These are phyloP conservation scores for Scartelaos histophorus DNA, from an alignment of 2,113 vertebrate genomes.

Conservation along the genomic window DNA sequence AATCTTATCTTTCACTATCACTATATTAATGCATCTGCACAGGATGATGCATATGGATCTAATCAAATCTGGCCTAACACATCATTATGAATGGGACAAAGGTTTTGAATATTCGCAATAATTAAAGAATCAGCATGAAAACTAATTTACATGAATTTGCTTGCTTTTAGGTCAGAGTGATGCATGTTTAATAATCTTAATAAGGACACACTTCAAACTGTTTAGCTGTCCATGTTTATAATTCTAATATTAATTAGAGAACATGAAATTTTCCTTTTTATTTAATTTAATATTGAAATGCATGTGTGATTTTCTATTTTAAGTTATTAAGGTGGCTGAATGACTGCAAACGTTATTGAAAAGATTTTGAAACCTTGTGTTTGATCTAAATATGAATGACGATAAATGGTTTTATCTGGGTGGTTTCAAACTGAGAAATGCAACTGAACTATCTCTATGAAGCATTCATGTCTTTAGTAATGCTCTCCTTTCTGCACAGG, in stretches of 20 bases:
- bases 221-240: background rate
- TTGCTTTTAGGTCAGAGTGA: conserved; percentile 20
- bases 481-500: background rate
- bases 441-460: conserved; percentile 19
- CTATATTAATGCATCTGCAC: background rate
- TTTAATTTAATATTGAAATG: background rate
- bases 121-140: conserved; percentile 10
- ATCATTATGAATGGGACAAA: conserved; percentile 10
- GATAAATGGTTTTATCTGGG: conserved; percentile 15
- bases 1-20: background rate
- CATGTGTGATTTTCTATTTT: background rate
- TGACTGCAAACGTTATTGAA: background rate
- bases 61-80: conserved; percentile 7
- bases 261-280: background rate
- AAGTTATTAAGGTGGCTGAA: background rate
- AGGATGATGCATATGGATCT: no score
- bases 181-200: conserved; percentile 17
- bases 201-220: conserved; percentile 6
- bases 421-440: conserved; percentile 14
- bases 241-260: background rate
- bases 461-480: conserved; percentile 2
- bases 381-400: conserved; percentile 17
- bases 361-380: conserved; percentile 15
- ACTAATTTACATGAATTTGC: conserved; percentile 17
- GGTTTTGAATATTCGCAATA: conserved; percentile 13